Evolutionary conservation across 2,888 invertebrate genomes (phyloP).

Genomic region (Litoditis marina): DNA sequence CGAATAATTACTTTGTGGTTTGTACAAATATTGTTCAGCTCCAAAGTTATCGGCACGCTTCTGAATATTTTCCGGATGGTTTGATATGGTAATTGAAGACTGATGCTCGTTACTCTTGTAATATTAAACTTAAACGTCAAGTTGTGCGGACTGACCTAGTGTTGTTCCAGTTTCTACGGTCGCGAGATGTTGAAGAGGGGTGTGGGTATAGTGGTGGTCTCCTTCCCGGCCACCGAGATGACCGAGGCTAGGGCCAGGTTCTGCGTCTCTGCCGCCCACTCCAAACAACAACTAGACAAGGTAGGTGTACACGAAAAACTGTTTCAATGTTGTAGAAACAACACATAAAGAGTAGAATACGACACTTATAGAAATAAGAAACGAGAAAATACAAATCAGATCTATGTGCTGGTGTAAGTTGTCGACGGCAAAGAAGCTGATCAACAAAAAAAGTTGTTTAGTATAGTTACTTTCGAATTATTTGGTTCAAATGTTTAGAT

Average conservation of each 20-base stretch:
- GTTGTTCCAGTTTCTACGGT: constrained; percentile 75
- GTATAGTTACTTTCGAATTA: too few species aligned
- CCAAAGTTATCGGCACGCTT: not conserved
- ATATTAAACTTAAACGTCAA: too few species aligned
- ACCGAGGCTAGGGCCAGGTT: constrained; percentile 81
- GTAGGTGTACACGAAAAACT: constrained; percentile 21
- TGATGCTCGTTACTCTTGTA: too few species aligned
- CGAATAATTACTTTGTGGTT: not conserved
- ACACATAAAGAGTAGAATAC: too few species aligned
- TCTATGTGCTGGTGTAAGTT: too few species aligned
- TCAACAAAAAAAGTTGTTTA: too few species aligned
- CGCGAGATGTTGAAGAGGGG: constrained; percentile 78
- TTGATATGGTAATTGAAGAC: not conserved
- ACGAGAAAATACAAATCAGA: too few species aligned
- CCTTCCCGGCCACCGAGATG: constrained; percentile 94
- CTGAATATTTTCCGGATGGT: not conserved
- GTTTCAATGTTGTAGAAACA: not conserved
- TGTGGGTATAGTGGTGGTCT: constrained; percentile 86
- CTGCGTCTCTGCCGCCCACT: constrained; percentile 89
- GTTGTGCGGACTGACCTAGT: too few species aligned
- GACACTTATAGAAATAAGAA: too few species aligned
- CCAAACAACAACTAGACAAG: constrained; percentile 83
- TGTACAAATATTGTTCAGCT: not conserved
- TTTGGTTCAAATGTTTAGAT: too few species aligned
- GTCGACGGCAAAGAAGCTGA: too few species aligned